Base-by-base conservation (phyloP, 2,888 invertebrate genomes). In the Pammene aurita region DNA sequence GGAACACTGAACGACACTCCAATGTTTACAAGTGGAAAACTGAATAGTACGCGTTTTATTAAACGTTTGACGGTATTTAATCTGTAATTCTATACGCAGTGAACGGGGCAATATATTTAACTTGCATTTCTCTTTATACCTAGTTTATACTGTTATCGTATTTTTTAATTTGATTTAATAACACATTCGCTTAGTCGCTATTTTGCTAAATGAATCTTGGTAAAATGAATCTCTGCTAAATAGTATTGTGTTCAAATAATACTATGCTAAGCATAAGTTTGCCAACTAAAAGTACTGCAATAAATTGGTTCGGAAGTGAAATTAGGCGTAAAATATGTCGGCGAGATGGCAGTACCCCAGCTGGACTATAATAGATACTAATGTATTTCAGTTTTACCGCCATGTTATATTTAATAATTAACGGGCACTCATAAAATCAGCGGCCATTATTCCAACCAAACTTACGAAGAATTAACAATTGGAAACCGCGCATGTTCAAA, bases 401-500 rank as follows among this genome's bases (percentile, higher is more conserved):
- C 50, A 57, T 16, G 42, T 63, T 34, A 57, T 42, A 44, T 63
- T 67, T 11, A 54, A 54, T 54, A 54, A 65, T 60, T 65, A 69
- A 69, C 46, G 54, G 7, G 6, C 26, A 67, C 46, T 54, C 68
- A 55, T 69, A 60, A 69, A 54, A 69, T 55, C 69, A 69, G 34
- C 61, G 35, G 58, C 64, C 13, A 46, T 58, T 68, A 70, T 73
- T 77, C 79, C 76, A 77, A 78, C 74, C 79, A 76, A 78, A 81
- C 78, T 75, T 77, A 74, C 72, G 74, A 77, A 77, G 78, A 80
- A 76, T 76, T 79, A 82, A 81, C 76, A 77, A 74, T 81, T 78
- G 77, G 76, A 76, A 79, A 83, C 84, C 84, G 76, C 84, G 76
- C 86, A 82, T 76, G 83, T 86, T 80, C 75, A 80, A 84, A 86